Evolutionary conservation across 2,888 invertebrate species (phyloP), one percentile per base, ranked within the genome.

Genomic region (Eupsilia transversa): DNA sequence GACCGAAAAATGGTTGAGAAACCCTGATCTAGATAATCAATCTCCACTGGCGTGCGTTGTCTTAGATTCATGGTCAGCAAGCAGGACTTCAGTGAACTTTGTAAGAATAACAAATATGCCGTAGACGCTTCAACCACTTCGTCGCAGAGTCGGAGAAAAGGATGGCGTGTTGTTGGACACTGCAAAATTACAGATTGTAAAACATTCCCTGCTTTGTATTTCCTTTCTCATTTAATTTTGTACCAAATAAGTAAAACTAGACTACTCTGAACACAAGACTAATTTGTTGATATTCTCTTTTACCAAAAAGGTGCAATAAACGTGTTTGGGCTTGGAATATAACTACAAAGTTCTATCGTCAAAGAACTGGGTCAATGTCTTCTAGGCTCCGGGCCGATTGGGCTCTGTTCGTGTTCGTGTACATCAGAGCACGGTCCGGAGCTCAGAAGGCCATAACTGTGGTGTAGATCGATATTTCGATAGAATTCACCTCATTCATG

Each of bases 131-230:
- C 43, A 41, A 70, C 46, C 46, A 33, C 43, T 54, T 80, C 33
- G 20, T 49, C n/a, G 57, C 46, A 57, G 67, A 81, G 66, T 77
- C 49, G 67, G 20, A 79, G 83, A 38, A 56, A 54, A 30, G 30
- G 38, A 38, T 60, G 67, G 30, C n/a, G 35, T 69, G 38, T 49
- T 59, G 59, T 79, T 72, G 72, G 38, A 61, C 79, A 79, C 80
- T 71, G 79, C 84, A 83, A 79, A 79, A 71, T 79, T 66, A 61
- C 49, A 79, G 35, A 46, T 61, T 83, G 35, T 71, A 61, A 60
- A 65, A 79, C 41, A 71, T 79, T 79, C 41, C 60, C 41, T 60
- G 43, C 38, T 14, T 38, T 43, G 12, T 27, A 38, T 17, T 20
- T 54, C 20, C 27, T 52, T 52, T 56, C 20, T 30, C 14, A 27